These are phyloP conservation scores for Mesitornis unicolor DNA, from an alignment of 2,113 vertebrate species.

Conservation along the genomic window DNA sequence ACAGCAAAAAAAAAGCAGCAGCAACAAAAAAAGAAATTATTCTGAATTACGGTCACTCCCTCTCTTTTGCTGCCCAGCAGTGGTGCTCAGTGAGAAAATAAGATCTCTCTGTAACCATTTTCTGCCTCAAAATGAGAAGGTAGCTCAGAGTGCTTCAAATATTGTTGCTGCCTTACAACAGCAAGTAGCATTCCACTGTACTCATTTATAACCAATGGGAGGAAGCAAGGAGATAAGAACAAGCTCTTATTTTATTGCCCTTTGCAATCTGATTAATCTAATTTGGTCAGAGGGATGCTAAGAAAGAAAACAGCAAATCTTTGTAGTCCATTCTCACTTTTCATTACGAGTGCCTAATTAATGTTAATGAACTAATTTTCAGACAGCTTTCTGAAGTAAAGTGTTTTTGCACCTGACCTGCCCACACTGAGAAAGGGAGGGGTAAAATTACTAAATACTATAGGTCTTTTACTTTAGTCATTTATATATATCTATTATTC, in stretches of 20 bases:
- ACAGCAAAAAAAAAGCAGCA: background rate
- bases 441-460: background rate
- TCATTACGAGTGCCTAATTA: background rate
- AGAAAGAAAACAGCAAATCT: background rate
- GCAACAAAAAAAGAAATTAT: background rate
- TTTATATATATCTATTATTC: background rate
- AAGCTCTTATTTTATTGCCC: conserved; percentile 20
- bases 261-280: conserved; percentile 20
- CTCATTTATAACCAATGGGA: background rate
- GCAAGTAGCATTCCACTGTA: background rate
- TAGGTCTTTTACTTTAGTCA: background rate
- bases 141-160: background rate
- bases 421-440: background rate
- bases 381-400: background rate
- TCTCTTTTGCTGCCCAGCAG: background rate
- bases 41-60: background rate
- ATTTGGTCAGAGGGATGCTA: conserved; percentile 19
- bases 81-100: background rate
- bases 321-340: background rate
- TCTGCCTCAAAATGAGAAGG: background rate
- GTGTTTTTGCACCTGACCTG: background rate
- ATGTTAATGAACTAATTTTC: conserved; percentile 29
- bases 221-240: background rate
- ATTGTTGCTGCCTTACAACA: background rate
- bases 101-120: background rate